phyloP scores from a whole-genome alignment of 2,113 vertebrate genomes.

The Podarcis cretensis region DNA sequence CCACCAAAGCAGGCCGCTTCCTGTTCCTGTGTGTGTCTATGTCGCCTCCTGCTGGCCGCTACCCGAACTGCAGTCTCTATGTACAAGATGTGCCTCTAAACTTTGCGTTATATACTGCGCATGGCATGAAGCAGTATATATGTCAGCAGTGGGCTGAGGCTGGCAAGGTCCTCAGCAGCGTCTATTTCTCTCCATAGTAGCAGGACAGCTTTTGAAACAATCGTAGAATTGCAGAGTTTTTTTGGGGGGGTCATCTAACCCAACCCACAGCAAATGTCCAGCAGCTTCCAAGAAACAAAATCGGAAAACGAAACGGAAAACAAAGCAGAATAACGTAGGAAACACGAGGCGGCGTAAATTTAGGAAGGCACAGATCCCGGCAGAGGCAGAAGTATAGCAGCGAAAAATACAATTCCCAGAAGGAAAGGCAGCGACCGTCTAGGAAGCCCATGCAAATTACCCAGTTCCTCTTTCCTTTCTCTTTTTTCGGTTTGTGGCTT shows the following conservation, averaged over 20 bases:
- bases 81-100: neutral
- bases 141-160: too few relatives aligned
- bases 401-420: neutral
- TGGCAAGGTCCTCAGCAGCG: too few relatives aligned
- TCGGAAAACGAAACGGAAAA: too few relatives aligned
- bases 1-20: neutral
- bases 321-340: neutral
- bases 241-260: too few relatives aligned
- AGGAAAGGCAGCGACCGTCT: neutral
- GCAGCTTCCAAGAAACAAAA: neutral
- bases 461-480: neutral
- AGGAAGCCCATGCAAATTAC: neutral
- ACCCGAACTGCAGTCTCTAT: neutral
- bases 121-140: neutral
- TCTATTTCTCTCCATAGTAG: too few relatives aligned
- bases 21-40: neutral
- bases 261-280: neutral
- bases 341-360: neutral
- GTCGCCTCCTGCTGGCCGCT: neutral
- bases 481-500: neutral
- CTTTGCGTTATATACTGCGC: rapidly evolving
- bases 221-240: too few relatives aligned
- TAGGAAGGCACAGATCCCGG: too few relatives aligned
- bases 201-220: too few relatives aligned
- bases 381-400: neutral